Base-by-base conservation (phyloP, 2,797 vertebrate genomes). In the Stomatorhinus walkeri region DNA sequence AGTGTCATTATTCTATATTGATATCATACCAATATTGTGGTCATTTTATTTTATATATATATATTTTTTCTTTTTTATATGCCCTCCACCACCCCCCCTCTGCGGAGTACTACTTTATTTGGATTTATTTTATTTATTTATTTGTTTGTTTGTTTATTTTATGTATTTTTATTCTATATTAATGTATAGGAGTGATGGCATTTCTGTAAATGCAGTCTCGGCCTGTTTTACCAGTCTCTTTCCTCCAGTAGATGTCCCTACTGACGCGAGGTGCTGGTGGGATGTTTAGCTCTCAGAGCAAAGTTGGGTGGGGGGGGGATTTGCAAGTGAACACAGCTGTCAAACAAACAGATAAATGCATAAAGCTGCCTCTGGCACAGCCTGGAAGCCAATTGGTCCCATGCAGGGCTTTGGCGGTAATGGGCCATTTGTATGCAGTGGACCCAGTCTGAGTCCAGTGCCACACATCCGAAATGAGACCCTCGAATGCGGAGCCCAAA, bases 401-500 rank as follows among this genome's bases (percentile, higher is more conserved):
- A 64, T 64, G 87, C 56, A 87, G 59, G 22, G 87, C 40, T 87
- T 59, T 40, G 51, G 28, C 59, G 54, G 87, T 49, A 88, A 72
- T 88, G 61, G 43, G 46, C 24, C 22, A 88, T 88, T 88, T 72
- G 87, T 88, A 88, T 72, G 87, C 87, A 52, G 87, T 16, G 22
- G 46, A 49, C 61, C 22, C 3, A 2, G 10, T 76, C 46, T 14
- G 59, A 8, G 59, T 28, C 64, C 43, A 87, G 54, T 19, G 85
- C 85, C 4, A 19, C 32, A 56, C 48, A 59, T 61, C 85, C 19
- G 19, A 61, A 61, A 87, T 87, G 85, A 87, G 51, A 59, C 85
- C 51, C 36, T 16, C 85, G 61, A 61, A 61, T 87, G 54, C 19
- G 7, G 52, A 52, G 52, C 51, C 85, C 36, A 88, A 51, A 68